Base-by-base conservation (phyloP, 2,888 invertebrate genomes). In the Drosophila macrothrix region DNA sequence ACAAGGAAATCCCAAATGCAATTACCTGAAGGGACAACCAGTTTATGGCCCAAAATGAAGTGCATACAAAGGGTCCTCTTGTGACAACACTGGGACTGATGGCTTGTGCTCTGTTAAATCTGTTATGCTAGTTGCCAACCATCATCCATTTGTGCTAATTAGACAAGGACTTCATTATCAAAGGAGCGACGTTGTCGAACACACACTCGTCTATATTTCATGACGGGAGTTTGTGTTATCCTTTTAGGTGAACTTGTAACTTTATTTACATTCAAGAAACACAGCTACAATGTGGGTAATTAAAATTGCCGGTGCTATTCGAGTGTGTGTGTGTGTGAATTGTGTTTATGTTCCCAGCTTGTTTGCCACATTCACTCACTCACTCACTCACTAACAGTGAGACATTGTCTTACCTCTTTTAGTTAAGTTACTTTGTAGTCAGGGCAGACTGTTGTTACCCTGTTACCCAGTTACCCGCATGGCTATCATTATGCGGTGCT, bases 221-320 rank as follows among this genome's bases (percentile, higher is more conserved):
- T 10, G 12, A 29, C 28, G 6, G 12, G 33, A 25, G 49, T 39
- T 31, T 54, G 60, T 31, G 53, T 29, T 41, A 29, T 70, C 46
- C 73, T 64, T 76, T 67, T 56, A 62, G 46, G 29, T 29, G 59
- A 61, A 74, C 66, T 78, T 71, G 72, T 69, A 67, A 69, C 67
- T 74, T 56, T 80, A 73, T 82, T 82, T 82, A 73, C 80, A 76
- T 76, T 74, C 60, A 60, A 68, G 69, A 52, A 72, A 60, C 54
- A 56, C 53, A 43, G 55, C 74, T 73, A 75, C 76, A 80, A 88
- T 90, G 85, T 81, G 88, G 90, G 88, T 90, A 90, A 88, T 89
- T 87, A 89, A 88, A 90, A 81, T 71, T 86, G 86, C 73, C 69
- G 62, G 37, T 66, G 73, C 61, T 73, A 66, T 58, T 19, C 16